These are phyloP conservation scores for Zophobas morio DNA, from an alignment of 1,140 invertebrate genomes.

Conservation along the genomic window DNA sequence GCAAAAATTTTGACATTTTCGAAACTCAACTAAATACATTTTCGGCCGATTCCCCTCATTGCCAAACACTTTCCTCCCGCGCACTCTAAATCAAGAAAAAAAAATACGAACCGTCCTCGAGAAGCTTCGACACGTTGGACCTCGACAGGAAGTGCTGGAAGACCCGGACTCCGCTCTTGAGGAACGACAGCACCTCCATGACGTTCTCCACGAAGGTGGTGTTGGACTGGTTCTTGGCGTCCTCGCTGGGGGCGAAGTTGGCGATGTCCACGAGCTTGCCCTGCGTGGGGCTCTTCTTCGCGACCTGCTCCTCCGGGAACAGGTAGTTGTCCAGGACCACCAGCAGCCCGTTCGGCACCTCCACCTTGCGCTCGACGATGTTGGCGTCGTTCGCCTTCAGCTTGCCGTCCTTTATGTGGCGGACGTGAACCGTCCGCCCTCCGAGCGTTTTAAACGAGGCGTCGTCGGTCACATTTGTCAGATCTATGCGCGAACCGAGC, in stretches of 20 bases:
- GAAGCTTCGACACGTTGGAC: constrained; percentile 73
- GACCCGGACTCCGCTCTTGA: constrained; percentile 75
- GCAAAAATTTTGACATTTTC: too few species aligned
- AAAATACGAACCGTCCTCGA: constrained; percentile 69
- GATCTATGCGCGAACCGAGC: constrained; percentile 66
- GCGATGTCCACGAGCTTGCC: constrained; percentile 50
- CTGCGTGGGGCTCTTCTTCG: constrained; percentile 53
- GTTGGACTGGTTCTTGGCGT: constrained; percentile 67
- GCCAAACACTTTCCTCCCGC: too few species aligned
- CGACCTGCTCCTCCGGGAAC: constrained; percentile 65
- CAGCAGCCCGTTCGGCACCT: constrained; percentile 67
- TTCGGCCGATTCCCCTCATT: too few species aligned
- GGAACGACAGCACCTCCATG: constrained; percentile 73
- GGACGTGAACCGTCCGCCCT: constrained; percentile 69
- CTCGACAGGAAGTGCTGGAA: constrained; percentile 75
- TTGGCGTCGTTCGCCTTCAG: constrained; percentile 70
- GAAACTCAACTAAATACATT: too few species aligned
- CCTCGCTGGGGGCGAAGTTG: constrained; percentile 51
- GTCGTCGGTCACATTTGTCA: constrained; percentile 66
- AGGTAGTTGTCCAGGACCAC: constrained; percentile 70
- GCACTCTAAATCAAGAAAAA: too few species aligned
- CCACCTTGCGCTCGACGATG: constrained; percentile 63
- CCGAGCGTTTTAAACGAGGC: constrained; percentile 71
- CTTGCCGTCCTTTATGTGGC: constrained; percentile 66
- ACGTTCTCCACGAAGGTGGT: constrained; percentile 72